Base-by-base conservation (phyloP, 2,888 invertebrate species). In the Choristoneura rosaceana region DNA sequence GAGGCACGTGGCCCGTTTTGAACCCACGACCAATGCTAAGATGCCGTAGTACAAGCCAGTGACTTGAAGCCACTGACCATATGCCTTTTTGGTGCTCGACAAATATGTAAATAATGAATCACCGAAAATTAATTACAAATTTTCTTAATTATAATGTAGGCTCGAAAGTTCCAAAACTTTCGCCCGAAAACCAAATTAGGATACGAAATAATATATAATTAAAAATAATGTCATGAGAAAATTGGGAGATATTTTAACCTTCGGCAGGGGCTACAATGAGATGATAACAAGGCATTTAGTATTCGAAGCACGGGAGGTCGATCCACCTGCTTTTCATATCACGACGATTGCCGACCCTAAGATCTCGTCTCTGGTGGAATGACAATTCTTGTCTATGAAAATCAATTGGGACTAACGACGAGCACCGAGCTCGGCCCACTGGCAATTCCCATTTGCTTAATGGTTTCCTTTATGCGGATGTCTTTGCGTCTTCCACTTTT, bases 321-420 rank as follows among this genome's bases (percentile, higher is more conserved):
- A 90, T 92, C 91, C 90, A 91, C 92, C 92, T 91, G 92, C 91
- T 92, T 92, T 91, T 92, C 91, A 91, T 92, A 91, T 92, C 91
- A 91, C 90, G 91, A 90, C 92, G 88, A 92, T 92, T 91, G 90
- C 87, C 88, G 89, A 87, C 90, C 91, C 84, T 82, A 88, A 88
- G 87, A 88, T 85, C 87, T 86, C 84, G 86, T 89, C 89, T 87
- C 87, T 80, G 80, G 79, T 84, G 84, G 90, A 91, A 92, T 91
- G 88, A 90, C 89, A 91, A 92, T 91, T 90, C 88, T 85, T 88
- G 87, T 87, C 90, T 88, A 91, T 90, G 90, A 91, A 90, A 92
- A 92, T 92, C 91, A 92, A 92, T 92, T 91, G 91, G 82, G 84
- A 85, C 82, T 86, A 87, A 88, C 87, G 87, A 84, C 84, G 83